Evolutionary conservation across 2,888 invertebrate genomes (phyloP).

Genomic region (Tiphia femorata): DNA sequence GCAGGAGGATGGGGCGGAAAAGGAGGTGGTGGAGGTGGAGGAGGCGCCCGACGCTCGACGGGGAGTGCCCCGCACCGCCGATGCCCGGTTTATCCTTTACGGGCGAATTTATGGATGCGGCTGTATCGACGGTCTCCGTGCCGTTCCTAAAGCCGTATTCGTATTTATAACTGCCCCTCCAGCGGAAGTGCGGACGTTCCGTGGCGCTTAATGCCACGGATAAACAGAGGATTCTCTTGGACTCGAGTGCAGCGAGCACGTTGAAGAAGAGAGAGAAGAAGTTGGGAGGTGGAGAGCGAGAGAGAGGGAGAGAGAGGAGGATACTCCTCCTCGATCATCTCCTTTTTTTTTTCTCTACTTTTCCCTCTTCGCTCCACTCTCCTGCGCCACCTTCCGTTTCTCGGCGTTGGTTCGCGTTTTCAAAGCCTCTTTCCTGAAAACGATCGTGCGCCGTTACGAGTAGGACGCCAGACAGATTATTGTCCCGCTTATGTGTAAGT

Average conservation of each 20-base stretch:
- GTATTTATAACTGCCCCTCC: conserved; percentile 27
- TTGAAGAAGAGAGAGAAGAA: background rate
- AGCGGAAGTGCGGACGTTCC: conserved; percentile 26
- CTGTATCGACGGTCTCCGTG: conserved; percentile 25
- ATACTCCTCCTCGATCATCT: conserved; percentile 14
- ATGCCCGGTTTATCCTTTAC: conserved; percentile 28
- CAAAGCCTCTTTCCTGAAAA: conserved; percentile 5
- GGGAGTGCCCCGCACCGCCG: too few species aligned
- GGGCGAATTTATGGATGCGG: conserved; percentile 31
- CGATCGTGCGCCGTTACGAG: conserved; percentile 17
- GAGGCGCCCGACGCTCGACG: too few species aligned
- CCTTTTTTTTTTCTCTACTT: background rate
- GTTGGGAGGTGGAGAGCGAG: background rate
- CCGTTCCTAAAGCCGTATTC: conserved; percentile 23
- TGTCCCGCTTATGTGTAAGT: conserved; percentile 19
- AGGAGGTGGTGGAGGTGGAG: too few species aligned
- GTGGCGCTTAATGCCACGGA: conserved; percentile 31
- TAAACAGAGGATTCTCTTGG: conserved; percentile 9
- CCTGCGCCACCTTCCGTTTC: background rate
- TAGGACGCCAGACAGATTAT: conserved; percentile 23
- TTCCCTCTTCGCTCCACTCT: background rate
- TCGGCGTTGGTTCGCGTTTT: background rate
- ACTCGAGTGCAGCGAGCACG: background rate
- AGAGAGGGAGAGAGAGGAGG: background rate
- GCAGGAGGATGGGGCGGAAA: too few species aligned